Evolutionary conservation across 1,140 invertebrate species (phyloP).

Genomic region (Zaprionus kolodkinae): DNA sequence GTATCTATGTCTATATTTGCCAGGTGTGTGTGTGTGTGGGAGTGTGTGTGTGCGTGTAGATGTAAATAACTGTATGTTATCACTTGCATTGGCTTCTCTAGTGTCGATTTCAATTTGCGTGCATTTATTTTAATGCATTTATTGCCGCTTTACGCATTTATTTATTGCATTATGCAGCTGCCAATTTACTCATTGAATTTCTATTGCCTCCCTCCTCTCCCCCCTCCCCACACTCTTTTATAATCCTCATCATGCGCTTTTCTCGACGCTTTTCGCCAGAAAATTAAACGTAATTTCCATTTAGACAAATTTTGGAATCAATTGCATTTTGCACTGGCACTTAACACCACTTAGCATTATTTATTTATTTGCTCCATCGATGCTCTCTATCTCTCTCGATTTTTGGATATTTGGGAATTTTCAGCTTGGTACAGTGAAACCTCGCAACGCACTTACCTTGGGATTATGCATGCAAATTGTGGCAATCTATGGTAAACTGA

Average conservation of each 20-base stretch:
- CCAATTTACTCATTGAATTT: conserved; percentile 31
- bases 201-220: not conserved
- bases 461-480: not conserved
- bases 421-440: not conserved
- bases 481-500: not conserved
- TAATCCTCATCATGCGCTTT: not conserved
- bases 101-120: conserved; percentile 55
- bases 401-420: not conserved
- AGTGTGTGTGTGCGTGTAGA: not conserved
- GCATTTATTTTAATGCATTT: conserved; percentile 53
- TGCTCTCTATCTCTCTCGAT: not conserved
- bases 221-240: not conserved
- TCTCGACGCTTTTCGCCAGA: conserved; percentile 12
- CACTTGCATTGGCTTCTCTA: conserved; percentile 13
- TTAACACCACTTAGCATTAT: conserved; percentile 47
- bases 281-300: conserved; percentile 37
- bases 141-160: conserved; percentile 52
- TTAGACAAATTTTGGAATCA: conserved; percentile 40
- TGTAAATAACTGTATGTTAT: conserved; percentile 19
- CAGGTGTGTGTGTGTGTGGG: not conserved
- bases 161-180: conserved; percentile 46
- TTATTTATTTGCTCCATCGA: conserved; percentile 35
- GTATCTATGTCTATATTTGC: conserved; percentile 1
- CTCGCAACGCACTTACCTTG: not conserved
- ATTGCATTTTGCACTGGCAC: conserved; percentile 38